Conservation (phyloP, 92 coral and sea anemone species). For the Heteractis magnifica region DNA sequence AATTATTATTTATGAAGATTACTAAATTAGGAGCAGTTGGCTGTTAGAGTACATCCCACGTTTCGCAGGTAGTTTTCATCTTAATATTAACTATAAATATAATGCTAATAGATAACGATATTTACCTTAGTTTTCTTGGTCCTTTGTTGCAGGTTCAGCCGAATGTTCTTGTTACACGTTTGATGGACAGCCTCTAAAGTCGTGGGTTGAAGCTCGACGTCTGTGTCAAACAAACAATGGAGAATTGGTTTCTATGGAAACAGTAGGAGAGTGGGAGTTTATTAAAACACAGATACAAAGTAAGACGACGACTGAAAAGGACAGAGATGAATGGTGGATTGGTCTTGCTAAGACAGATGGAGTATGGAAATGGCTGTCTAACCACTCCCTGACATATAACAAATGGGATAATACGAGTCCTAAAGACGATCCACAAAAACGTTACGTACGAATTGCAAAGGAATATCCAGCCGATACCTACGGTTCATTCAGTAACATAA, state of each 20-base stretch:
- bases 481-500: constrained; percentile 9
- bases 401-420: neutral
- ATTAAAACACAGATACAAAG: constrained; percentile 15
- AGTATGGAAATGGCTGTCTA: constrained; percentile 42
- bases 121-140: neutral
- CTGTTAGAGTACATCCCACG: too few relatives aligned
- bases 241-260: constrained; percentile 45
- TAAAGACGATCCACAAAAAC: neutral
- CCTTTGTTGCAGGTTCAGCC: neutral
- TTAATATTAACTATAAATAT: neutral
- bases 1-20: too few relatives aligned
- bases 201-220: constrained; percentile 13
- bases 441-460: constrained; percentile 7
- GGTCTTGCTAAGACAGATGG: constrained; percentile 24
- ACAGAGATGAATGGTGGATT: constrained; percentile 39
- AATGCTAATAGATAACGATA: neutral
- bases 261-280: constrained; percentile 42
- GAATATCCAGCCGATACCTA: neutral
- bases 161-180: constrained; percentile 56
- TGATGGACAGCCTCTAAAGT: neutral
- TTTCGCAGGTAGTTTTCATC: neutral
- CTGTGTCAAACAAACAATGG: constrained; percentile 1
- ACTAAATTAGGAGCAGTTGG: too few relatives aligned
- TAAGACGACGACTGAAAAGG: neutral
- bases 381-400: neutral